phyloP scores from a whole-genome alignment of 2,888 invertebrate species.

The Heliothis peltigera region DNA sequence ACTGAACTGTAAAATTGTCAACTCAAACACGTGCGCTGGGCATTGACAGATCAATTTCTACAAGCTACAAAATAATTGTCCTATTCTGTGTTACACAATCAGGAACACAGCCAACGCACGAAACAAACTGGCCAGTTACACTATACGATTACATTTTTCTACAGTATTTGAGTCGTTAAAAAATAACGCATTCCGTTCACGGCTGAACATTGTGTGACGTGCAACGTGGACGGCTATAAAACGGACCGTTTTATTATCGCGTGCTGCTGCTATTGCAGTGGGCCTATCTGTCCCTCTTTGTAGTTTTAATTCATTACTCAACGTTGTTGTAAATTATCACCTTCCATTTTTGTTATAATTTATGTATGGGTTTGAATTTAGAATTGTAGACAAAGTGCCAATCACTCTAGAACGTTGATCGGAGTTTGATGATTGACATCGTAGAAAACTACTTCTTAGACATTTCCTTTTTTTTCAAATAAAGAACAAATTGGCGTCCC shows the following conservation, averaged over 20 bases:
- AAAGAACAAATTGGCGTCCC: background rate
- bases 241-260: slow-evolving; percentile 49
- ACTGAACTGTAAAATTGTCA: no score
- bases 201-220: slow-evolving; percentile 32
- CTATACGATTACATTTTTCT: slow-evolving; percentile 22
- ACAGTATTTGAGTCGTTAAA: slow-evolving; percentile 42
- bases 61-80: no score
- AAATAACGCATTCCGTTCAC: slow-evolving; percentile 58
- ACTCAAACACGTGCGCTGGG: no score
- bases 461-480: background rate
- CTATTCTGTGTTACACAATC: background rate
- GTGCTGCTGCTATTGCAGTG: slow-evolving; percentile 39
- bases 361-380: slow-evolving; percentile 7
- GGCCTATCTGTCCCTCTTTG: slow-evolving; percentile 30
- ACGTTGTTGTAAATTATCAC: slow-evolving; percentile 46
- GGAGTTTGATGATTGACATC: background rate
- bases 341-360: slow-evolving; percentile 26
- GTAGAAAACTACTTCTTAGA: no score
- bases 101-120: background rate
- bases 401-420: background rate
- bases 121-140: slow-evolving; percentile 37
- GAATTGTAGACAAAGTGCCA: background rate
- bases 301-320: slow-evolving; percentile 46
- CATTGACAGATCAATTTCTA: no score
- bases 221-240: slow-evolving; percentile 45